These are phyloP conservation scores for Coranthus polyacanthus DNA, from an alignment of 2,797 vertebrate genomes.

Conservation along the genomic window DNA sequence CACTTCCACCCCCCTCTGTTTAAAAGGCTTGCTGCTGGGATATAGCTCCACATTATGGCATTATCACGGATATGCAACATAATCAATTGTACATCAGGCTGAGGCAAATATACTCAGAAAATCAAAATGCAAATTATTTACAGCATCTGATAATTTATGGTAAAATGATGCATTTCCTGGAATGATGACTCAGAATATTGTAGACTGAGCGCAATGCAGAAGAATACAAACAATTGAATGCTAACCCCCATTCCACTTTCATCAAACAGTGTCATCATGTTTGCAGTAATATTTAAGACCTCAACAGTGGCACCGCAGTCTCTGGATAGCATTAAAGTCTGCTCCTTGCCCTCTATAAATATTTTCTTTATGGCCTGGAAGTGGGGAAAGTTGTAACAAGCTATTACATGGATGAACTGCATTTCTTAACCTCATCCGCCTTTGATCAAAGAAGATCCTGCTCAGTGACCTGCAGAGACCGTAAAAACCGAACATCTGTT, in stretches of 20 bases:
- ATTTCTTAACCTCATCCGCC: constrained; percentile 62
- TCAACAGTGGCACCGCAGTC: constrained; percentile 18
- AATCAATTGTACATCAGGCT: background rate
- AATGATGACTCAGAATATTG: constrained; percentile 16
- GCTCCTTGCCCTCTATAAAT: constrained; percentile 60
- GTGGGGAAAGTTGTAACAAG: constrained; percentile 57
- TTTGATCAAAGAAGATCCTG: constrained; percentile 59
- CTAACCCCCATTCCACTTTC: constrained; percentile 7
- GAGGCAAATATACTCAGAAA: background rate
- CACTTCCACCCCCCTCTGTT: constrained; percentile 23
- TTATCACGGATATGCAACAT: constrained; percentile 20
- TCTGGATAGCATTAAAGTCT: constrained; percentile 53
- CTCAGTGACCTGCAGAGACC: constrained; percentile 59
- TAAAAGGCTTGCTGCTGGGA: constrained; percentile 15
- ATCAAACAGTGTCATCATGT: constrained; percentile 38
- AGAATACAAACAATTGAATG: constrained; percentile 13
- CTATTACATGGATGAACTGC: constrained; percentile 71
- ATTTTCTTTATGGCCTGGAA: constrained; percentile 52
- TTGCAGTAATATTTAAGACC: constrained; percentile 59
- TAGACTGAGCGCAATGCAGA: constrained; percentile 17
- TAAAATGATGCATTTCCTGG: background rate
- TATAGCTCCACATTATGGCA: constrained; percentile 25
- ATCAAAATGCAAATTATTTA: constrained; percentile 5
- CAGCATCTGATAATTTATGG: constrained; percentile 6
- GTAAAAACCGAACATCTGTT: constrained; percentile 60